phyloP scores from a whole-genome alignment of 2,797 vertebrate genomes.

The Sitta carolinensis region DNA sequence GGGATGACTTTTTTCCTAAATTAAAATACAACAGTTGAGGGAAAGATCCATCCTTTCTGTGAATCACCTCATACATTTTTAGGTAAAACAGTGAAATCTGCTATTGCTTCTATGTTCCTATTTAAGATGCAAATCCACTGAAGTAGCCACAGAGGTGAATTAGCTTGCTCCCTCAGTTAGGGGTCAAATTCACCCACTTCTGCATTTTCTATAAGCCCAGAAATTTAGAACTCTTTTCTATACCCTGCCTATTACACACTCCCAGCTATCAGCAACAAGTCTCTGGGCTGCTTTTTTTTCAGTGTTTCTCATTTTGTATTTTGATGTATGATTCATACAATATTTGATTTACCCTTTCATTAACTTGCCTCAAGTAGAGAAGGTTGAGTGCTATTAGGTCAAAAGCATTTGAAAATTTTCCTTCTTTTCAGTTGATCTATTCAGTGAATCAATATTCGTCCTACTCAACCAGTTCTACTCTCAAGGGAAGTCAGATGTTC shows the following conservation, averaged over 20 bases:
- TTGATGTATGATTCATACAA: conserved; percentile 27
- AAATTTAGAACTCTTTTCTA: not conserved
- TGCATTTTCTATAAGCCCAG: not conserved
- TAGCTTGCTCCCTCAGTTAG: not conserved
- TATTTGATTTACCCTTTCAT: conserved; percentile 32
- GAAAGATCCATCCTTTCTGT: not conserved
- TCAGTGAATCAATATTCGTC: conserved; percentile 59
- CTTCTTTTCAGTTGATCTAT: conserved; percentile 15
- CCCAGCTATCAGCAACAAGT: not conserved
- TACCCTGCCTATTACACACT: not conserved
- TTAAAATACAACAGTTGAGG: not conserved
- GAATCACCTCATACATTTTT: not conserved
- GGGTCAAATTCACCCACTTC: not conserved
- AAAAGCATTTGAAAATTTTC: conserved; percentile 26
- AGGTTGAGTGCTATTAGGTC: conserved; percentile 2
- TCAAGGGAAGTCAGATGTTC: conserved; percentile 24
- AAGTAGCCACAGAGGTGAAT: not conserved
- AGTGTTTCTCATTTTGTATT: not conserved
- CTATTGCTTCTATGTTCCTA: not conserved
- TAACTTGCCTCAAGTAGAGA: conserved; percentile 26
- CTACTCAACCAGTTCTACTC: not conserved
- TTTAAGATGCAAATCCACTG: not conserved
- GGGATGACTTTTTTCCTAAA: not conserved
- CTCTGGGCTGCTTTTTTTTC: not conserved
- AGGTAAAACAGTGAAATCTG: not conserved